Evolutionary conservation across 1,140 invertebrate species (phyloP), one percentile per base, ranked within the genome.

Genomic region (Drosophila pandora): DNA sequence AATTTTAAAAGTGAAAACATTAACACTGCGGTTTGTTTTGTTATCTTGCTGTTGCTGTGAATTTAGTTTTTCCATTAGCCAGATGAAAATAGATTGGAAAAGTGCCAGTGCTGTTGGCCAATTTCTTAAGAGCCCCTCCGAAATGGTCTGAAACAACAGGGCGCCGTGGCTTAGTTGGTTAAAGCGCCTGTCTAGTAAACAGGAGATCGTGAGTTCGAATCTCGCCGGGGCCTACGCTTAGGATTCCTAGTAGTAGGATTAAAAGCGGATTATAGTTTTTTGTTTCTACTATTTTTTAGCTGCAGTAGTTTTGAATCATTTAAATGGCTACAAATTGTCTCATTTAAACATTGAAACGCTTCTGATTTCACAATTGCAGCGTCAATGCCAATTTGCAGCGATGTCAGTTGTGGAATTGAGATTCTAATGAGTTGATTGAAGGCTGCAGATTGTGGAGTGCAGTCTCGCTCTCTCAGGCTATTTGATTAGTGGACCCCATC

Each of bases 121-220:
- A 12, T 37, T 12, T 4, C 34, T 12, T 37, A 37, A 12, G 34
- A 37, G 12, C 10, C 34, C 10, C 34, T 12, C 10, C 34, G 10
- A 37, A 37, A 12, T n/a, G 10, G 34, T 3, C 10, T 10, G 1
- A 37, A 12, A 37, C 13, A 21, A 22, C 5, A 30, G 49, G 93
- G 93, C 93, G 93, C 93, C 92, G 93, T 93, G 93, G 93, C 93
- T 93, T 93, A 93, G 93, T 93, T 93, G 93, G 93, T 93, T 93
- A 93, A 93, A 93, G 93, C 93, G 93, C 93, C 93, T 93, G 93
- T 93, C 93, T 93, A 93, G 93, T 93, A 93, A 93, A 93, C 93
- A 93, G 93, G 93, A 93, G 93, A 93, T 93, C 93, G 92, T 91
- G 93, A 92, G 93, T 93, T 93, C 93, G 93, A 93, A 93, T 93